Evolutionary conservation across 2,888 invertebrate species (phyloP).

Genomic region (Punctoribates punctum): DNA sequence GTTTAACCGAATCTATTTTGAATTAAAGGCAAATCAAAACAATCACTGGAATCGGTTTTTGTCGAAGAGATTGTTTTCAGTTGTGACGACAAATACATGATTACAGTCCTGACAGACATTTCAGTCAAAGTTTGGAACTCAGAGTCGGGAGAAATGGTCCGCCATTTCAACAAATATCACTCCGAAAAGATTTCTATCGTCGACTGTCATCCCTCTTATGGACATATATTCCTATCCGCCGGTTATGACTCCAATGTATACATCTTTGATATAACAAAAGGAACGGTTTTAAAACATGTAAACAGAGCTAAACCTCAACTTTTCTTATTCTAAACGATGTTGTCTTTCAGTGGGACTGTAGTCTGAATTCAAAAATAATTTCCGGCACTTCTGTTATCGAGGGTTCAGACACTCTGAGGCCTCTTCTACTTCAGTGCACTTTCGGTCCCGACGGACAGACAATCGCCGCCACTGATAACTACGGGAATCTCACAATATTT

Average conservation of each 20-base stretch:
- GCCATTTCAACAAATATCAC: not conserved
- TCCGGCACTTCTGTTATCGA: not conserved
- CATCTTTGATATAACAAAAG: not conserved
- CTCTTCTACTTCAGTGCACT: not conserved
- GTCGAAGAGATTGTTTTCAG: not conserved
- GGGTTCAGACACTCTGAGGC: not conserved
- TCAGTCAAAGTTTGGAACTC: conserved; percentile 10
- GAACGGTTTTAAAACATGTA: not conserved
- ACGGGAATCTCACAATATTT: not conserved
- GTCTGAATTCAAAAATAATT: not conserved
- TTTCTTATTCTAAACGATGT: not conserved
- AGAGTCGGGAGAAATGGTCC: conserved; percentile 14
- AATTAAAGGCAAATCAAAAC: conserved; percentile 4
- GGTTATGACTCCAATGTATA: not conserved
- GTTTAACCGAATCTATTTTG: not conserved
- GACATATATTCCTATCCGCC: not conserved
- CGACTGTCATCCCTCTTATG: conserved; percentile 9
- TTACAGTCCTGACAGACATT: not conserved
- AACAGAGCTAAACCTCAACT: no score
- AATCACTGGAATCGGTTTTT: not conserved
- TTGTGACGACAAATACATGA: not conserved
- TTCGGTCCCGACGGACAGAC: conserved; percentile 15
- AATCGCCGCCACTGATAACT: conserved; percentile 1
- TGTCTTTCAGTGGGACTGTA: not conserved
- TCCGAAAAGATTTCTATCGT: not conserved